These are phyloP conservation scores for Halichoeres trimaculatus DNA, from an alignment of 2,113 vertebrate species.

Conservation along the genomic window DNA sequence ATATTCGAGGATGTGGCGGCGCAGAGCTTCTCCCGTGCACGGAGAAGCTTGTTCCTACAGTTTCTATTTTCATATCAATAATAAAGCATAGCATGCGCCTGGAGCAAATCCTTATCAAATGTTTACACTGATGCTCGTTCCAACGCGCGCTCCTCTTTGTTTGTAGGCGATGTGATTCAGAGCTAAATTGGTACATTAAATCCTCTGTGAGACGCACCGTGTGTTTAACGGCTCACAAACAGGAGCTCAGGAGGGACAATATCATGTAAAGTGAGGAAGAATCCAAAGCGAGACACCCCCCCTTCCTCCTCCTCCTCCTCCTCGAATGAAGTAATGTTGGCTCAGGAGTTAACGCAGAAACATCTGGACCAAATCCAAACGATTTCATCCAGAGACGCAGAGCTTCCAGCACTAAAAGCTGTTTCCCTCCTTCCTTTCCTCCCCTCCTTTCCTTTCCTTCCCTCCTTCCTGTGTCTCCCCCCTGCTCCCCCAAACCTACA, in stretches of 20 bases:
- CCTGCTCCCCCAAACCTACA: slow-evolving; percentile 44
- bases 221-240: slow-evolving; percentile 66
- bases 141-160: slow-evolving; percentile 69
- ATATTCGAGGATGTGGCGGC: slow-evolving; percentile 45
- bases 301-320: too few relatives aligned
- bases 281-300: slow-evolving; percentile 1
- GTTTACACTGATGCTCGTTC: slow-evolving; percentile 74
- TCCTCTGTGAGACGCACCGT: slow-evolving; percentile 66
- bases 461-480: slow-evolving; percentile 7
- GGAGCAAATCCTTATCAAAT: slow-evolving; percentile 77
- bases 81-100: slow-evolving; percentile 70
- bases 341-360: slow-evolving; percentile 45
- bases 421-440: slow-evolving; percentile 18
- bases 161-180: slow-evolving; percentile 70
- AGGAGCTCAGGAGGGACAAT: slow-evolving; percentile 30
- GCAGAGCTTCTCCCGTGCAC: slow-evolving; percentile 41
- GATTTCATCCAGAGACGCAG: slow-evolving; percentile 14
- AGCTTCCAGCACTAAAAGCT: too few relatives aligned
- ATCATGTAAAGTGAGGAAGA: slow-evolving; percentile 43
- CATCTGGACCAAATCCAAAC: slow-evolving; percentile 26
- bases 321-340: slow-evolving; percentile 39
- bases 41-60: slow-evolving; percentile 33
- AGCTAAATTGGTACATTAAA: slow-evolving; percentile 79
- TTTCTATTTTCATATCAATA: slow-evolving; percentile 73
- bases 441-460: slow-evolving; percentile 30